Conservation (phyloP, 2,797 vertebrate species). For the Lates japonicus region DNA sequence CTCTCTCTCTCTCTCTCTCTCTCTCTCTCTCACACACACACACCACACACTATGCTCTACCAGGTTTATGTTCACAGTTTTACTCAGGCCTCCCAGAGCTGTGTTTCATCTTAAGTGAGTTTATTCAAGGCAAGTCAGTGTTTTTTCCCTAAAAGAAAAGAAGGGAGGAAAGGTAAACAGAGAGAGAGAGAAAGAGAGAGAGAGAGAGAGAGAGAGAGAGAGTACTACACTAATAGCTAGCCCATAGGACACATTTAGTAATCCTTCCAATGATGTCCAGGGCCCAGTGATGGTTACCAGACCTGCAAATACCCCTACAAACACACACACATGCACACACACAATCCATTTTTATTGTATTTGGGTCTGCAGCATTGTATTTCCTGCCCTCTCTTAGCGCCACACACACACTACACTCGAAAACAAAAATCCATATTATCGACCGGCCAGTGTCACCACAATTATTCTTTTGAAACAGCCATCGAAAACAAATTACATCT, state of each 20-base stretch:
- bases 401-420: conserved; percentile 98
- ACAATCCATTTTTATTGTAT: conserved; percentile 99
- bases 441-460: conserved; percentile 99
- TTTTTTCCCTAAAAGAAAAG: conserved; percentile 82
- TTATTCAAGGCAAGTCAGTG: conserved; percentile 86
- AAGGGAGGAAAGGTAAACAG: conserved; percentile 77
- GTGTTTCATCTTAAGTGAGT: conserved; percentile 80
- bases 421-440: conserved; percentile 99
- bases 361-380: conserved; percentile 95
- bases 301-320: conserved; percentile 90
- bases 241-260: conserved; percentile 92
- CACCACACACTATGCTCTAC: conserved; percentile 17
- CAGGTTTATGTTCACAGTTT: conserved; percentile 44
- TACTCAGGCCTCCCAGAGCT: conserved; percentile 48
- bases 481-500: conserved; percentile 99
- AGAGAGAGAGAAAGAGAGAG: conserved; percentile 78
- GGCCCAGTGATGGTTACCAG: conserved; percentile 92
- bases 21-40: background rate
- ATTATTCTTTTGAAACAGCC: conserved; percentile 99
- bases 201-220: conserved; percentile 79
- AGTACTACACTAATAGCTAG: conserved; percentile 58
- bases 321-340: conserved; percentile 80
- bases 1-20: background rate
- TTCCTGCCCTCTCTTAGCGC: conserved; percentile 96
- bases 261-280: conserved; percentile 94